Evolutionary conservation across 2,113 vertebrate genomes (phyloP).

Genomic region (Heliornis fulica): DNA sequence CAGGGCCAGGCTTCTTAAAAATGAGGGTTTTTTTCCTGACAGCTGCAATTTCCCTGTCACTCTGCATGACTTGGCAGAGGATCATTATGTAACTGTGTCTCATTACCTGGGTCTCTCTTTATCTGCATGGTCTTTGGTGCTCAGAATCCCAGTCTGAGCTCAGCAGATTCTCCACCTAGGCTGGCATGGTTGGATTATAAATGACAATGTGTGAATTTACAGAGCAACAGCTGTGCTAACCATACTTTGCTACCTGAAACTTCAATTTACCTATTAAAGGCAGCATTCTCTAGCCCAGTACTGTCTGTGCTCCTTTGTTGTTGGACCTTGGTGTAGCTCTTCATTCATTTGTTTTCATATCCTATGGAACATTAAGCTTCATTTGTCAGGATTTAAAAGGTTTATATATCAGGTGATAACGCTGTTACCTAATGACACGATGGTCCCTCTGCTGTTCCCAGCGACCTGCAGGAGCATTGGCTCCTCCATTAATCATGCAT

Average conservation of each 20-base stretch:
- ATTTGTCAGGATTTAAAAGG: neutral
- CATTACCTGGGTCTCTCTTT: neutral
- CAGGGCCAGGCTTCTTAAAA: neutral
- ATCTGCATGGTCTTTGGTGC: neutral
- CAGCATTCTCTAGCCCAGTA: neutral
- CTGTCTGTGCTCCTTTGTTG: neutral
- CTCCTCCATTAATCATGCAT: neutral
- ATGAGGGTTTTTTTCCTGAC: neutral
- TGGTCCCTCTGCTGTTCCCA: neutral
- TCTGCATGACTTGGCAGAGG: rapidly evolving
- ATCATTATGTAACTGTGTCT: neutral
- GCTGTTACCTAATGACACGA: neutral
- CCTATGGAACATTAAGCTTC: neutral
- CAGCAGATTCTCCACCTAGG: neutral
- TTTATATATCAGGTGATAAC: neutral
- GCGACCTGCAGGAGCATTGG: neutral
- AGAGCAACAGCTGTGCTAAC: neutral
- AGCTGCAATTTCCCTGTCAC: neutral
- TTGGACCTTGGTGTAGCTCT: neutral
- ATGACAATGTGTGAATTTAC: neutral
- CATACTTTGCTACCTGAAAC: neutral
- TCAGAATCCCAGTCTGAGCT: neutral
- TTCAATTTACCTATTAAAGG: neutral
- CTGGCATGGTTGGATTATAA: rapidly evolving
- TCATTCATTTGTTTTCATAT: neutral